Evolutionary conservation across 2,888 invertebrate genomes (phyloP).

Genomic region (Nemotelus pantherinus): DNA sequence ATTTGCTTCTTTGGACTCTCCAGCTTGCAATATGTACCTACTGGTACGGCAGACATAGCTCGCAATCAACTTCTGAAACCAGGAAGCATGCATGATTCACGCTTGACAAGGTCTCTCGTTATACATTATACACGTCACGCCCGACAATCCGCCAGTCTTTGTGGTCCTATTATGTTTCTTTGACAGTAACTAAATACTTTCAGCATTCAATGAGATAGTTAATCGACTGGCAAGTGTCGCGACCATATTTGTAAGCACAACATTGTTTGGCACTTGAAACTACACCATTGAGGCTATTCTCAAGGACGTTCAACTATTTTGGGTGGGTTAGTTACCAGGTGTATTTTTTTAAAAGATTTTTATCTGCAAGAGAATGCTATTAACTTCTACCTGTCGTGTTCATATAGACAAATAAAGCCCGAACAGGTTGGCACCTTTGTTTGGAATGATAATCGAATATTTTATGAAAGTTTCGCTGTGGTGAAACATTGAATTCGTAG

Average conservation of each 20-base stretch:
- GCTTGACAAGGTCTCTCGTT: conserved; percentile 8
- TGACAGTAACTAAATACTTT: background rate
- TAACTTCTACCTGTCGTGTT: background rate
- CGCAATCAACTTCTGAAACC: background rate
- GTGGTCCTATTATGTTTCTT: conserved; percentile 27
- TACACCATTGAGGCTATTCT: background rate
- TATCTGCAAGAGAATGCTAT: background rate
- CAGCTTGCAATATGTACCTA: conserved; percentile 4
- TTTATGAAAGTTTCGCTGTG: no score
- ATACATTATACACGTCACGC: background rate
- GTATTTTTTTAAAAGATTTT: background rate
- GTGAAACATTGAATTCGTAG: no score
- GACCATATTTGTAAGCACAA: no score
- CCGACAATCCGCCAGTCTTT: background rate
- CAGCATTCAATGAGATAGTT: background rate
- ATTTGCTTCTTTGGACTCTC: conserved; percentile 3
- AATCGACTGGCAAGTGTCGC: no score
- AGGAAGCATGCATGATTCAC: conserved; percentile 32
- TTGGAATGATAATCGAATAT: background rate
- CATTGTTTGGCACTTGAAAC: no score
- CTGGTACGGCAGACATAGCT: no score
- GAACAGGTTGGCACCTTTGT: background rate
- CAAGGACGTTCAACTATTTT: conserved; percentile 31
- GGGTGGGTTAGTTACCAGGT: conserved; percentile 2
- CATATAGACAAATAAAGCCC: background rate